phyloP scores from a whole-genome alignment of 2,797 vertebrate species.

The Hemitrygon akajei region DNA sequence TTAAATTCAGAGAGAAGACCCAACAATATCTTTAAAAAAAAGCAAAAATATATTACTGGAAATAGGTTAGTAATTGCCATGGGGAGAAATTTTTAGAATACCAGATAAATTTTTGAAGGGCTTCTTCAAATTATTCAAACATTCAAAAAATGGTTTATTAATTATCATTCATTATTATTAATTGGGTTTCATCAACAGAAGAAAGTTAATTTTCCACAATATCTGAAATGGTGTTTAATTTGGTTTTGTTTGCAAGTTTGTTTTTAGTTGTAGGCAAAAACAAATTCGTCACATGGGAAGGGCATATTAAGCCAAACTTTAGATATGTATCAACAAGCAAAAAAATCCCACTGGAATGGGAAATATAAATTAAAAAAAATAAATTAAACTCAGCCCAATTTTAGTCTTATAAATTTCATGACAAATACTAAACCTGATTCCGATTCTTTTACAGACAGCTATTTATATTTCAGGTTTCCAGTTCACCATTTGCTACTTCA shows the following conservation, averaged over 20 bases:
- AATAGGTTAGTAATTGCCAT: neutral
- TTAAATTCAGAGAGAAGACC: neutral
- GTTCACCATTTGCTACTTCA: too few species aligned
- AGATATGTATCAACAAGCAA: neutral
- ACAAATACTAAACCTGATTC: too few species aligned
- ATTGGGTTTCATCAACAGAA: neutral
- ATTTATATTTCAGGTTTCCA: too few species aligned
- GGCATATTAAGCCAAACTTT: neutral
- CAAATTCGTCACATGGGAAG: neutral
- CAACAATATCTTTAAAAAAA: neutral
- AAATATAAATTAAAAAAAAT: neutral
- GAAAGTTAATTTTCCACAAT: neutral
- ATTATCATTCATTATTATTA: neutral
- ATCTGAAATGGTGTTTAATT: neutral
- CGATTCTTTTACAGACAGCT: too few species aligned
- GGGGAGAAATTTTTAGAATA: neutral
- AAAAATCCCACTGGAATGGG: neutral
- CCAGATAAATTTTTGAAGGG: neutral
- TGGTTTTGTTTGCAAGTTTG: neutral
- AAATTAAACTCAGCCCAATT: neutral
- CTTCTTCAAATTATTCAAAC: neutral
- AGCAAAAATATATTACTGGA: neutral
- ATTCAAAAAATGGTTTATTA: neutral
- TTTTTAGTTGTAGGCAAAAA: neutral
- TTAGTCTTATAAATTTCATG: too few species aligned